Percentiles rank a stretch among this genome's conserved stretches.
Evolutionary conservation across 2,113 vertebrate species (phyloP).

Genomic region (Australoheros scitulus): DNA sequence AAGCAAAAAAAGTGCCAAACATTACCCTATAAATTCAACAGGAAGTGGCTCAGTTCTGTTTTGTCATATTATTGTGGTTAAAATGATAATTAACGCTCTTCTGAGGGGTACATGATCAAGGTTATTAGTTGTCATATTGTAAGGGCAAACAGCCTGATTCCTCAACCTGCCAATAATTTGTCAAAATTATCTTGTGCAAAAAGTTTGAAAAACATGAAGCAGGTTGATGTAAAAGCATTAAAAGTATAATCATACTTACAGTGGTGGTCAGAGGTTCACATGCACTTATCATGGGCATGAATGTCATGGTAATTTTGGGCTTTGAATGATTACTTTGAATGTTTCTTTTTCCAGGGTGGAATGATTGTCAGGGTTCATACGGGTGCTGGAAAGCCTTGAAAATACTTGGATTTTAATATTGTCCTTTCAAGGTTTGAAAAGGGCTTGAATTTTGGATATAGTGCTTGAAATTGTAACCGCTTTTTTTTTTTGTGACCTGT

Average conservation of each 20-base stretch:
- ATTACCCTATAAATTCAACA: slow-evolving; percentile 27
- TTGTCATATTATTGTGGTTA: slow-evolving; percentile 9
- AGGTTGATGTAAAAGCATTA: slow-evolving; percentile 5
- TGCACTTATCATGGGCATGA: neutral
- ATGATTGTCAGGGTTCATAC: neutral
- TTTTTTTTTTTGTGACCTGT: too few species aligned
- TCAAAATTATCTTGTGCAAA: neutral
- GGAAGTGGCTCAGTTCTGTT: slow-evolving; percentile 7
- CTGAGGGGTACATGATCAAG: slow-evolving; percentile 4
- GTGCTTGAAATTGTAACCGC: too few species aligned
- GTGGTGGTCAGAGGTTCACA: neutral
- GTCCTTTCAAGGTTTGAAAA: too few species aligned
- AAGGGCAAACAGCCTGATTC: neutral
- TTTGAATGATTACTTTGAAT: neutral
- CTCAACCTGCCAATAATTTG: slow-evolving; percentile 13
- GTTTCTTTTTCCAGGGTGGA: neutral
- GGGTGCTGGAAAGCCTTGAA: too few species aligned
- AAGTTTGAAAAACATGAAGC: neutral
- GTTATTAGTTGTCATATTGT: neutral
- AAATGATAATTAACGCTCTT: slow-evolving; percentile 2
- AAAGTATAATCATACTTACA: slow-evolving; percentile 21
- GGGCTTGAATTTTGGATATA: too few species aligned
- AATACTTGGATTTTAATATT: too few species aligned
- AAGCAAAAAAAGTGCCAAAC: slow-evolving; percentile 40
- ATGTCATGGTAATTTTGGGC: too few species aligned